Conservation (phyloP, 1,140 invertebrate species). For the Psilanteris sp. region DNA sequence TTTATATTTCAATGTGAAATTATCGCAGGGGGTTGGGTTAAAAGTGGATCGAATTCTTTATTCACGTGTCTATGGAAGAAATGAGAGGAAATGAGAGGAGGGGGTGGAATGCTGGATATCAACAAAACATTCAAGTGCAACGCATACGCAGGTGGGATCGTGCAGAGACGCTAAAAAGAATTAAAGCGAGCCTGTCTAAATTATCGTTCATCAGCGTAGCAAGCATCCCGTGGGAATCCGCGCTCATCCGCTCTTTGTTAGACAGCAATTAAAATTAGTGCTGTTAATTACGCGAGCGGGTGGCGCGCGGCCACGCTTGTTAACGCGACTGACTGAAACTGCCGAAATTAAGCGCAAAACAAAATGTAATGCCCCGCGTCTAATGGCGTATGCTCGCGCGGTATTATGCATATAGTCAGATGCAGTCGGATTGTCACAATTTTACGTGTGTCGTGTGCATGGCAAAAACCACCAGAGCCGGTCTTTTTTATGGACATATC, state of each 20-base stretch:
- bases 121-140: constrained; percentile 43
- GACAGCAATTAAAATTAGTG: constrained; percentile 76
- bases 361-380: constrained; percentile 70
- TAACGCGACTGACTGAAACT: constrained; percentile 68
- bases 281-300: constrained; percentile 74
- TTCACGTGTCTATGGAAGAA: constrained; percentile 37
- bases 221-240: constrained; percentile 67
- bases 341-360: constrained; percentile 73
- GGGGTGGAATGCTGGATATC: constrained; percentile 28
- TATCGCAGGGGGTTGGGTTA: constrained; percentile 6
- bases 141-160: constrained; percentile 46
- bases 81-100: constrained; percentile 43
- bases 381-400: constrained; percentile 65
- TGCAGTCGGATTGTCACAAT: constrained; percentile 49
- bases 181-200: constrained; percentile 69
- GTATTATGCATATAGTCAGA: constrained; percentile 39
- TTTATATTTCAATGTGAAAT: constrained; percentile 26
- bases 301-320: constrained; percentile 67
- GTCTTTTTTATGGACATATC: constrained; percentile 40
- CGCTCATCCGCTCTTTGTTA: constrained; percentile 73
- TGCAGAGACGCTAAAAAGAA: constrained; percentile 61
- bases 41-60: constrained; percentile 48
- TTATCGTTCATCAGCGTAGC: constrained; percentile 74
- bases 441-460: constrained; percentile 14
- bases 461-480: constrained; percentile 33